Conservation (phyloP, 2,888 invertebrate species). For the Margaritifera margaritifera region DNA sequence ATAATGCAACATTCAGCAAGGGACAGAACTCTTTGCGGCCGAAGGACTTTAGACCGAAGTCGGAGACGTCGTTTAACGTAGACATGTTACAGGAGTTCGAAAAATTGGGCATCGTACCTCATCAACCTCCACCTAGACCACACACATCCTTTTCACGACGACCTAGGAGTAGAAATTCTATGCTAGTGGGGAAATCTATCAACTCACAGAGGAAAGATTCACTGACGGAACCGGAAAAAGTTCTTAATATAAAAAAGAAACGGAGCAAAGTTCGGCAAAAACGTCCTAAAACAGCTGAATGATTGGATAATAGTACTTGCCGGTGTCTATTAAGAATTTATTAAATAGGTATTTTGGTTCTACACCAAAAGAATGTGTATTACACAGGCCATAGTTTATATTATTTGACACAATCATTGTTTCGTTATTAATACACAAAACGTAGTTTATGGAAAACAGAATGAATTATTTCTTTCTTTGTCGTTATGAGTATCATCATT, state of each 20-base stretch:
- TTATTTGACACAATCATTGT: no score
- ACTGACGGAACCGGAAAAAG: constrained; percentile 45
- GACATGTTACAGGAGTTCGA: constrained; percentile 51
- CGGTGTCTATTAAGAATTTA: no score
- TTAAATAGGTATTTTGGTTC: no score
- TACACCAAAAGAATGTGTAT: no score
- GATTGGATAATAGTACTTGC: neutral
- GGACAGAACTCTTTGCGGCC: constrained; percentile 48
- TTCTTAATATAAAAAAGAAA: constrained; percentile 18
- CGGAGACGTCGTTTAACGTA: constrained; percentile 33
- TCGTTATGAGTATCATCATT: no score
- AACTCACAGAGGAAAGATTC: constrained; percentile 60
- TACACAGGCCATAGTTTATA: no score
- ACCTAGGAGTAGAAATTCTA: constrained; percentile 49
- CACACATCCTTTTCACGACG: constrained; percentile 35
- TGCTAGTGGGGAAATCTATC: constrained; percentile 57
- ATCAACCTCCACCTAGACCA: constrained; percentile 34
- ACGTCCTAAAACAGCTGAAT: constrained; percentile 40
- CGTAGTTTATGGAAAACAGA: no score
- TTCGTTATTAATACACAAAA: no score
- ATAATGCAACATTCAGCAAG: constrained; percentile 50
- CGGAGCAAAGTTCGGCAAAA: neutral
- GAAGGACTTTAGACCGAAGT: constrained; percentile 47
- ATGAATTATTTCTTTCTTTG: no score
- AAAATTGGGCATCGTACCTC: constrained; percentile 52